phyloP scores from a whole-genome alignment of 64 coral and sea anemone species.

The Hydrozoanthus tunicans region DNA sequence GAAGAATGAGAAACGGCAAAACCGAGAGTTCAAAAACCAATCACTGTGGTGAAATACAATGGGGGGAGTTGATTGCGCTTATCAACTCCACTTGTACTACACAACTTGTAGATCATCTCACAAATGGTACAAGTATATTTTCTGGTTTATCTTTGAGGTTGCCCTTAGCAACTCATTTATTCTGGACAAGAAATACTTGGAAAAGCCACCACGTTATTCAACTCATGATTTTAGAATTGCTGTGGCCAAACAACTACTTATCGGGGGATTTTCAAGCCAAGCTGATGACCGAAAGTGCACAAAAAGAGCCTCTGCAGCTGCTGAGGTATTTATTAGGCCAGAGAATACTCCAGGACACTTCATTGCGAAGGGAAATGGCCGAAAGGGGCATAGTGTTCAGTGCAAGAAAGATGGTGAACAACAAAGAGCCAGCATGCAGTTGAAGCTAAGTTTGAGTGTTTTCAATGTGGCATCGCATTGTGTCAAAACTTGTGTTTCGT shows the following conservation, averaged over 20 bases:
- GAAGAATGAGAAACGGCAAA: neutral
- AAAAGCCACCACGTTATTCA: neutral
- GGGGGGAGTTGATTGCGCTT: neutral
- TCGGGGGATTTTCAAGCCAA: neutral
- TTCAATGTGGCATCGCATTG: constrained; percentile 2
- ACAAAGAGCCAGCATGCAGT: neutral
- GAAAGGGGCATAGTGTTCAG: constrained; percentile 7
- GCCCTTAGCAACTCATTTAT: neutral
- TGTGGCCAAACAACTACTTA: neutral
- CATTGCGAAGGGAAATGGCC: constrained; percentile 6
- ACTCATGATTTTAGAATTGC: constrained; percentile 1
- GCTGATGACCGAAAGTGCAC: neutral
- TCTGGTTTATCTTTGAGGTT: constrained; percentile 12
- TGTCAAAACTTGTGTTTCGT: neutral
- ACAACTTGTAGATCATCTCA: neutral
- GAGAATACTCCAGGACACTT: neutral
- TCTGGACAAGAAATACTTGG: neutral
- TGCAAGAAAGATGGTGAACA: neutral
- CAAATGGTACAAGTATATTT: constrained; percentile 11
- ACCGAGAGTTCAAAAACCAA: neutral
- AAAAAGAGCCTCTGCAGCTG: constrained; percentile 8
- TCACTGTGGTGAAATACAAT: neutral
- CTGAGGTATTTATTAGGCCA: neutral
- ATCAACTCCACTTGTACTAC: neutral
- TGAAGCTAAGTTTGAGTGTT: constrained; percentile 1